phyloP scores from a whole-genome alignment of 2,113 vertebrate genomes.

The Lates calcarifer region DNA sequence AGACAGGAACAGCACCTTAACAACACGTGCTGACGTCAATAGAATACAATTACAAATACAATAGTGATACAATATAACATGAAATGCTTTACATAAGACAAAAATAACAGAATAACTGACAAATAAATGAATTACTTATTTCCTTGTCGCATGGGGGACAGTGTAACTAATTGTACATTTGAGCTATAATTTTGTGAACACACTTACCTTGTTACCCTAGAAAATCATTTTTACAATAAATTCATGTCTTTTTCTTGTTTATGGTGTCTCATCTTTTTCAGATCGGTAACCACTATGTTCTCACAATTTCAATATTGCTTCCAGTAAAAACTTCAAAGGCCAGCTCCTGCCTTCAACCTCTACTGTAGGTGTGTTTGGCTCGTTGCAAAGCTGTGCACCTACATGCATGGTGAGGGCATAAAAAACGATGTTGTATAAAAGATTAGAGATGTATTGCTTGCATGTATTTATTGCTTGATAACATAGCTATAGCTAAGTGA shows the following conservation, averaged over 20 bases:
- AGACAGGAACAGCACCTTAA: slow-evolving; percentile 1
- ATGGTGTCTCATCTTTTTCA: not conserved
- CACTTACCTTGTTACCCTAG: not conserved
- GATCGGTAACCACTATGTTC: not conserved
- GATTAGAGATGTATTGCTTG: not conserved
- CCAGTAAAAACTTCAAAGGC: not conserved
- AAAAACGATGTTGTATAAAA: not conserved
- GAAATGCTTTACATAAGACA: not conserved
- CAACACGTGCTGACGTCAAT: not conserved
- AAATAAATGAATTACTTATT: too few relatives aligned
- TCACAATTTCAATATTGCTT: not conserved
- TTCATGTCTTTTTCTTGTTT: not conserved
- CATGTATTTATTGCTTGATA: too few relatives aligned
- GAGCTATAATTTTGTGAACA: not conserved
- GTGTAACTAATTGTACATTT: too few relatives aligned
- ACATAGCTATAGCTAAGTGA: too few relatives aligned
- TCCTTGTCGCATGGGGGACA: too few relatives aligned
- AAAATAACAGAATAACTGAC: not conserved
- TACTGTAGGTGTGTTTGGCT: not conserved
- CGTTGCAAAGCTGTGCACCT: too few relatives aligned
- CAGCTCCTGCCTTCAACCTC: not conserved
- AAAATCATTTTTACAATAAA: too few relatives aligned
- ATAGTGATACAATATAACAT: too few relatives aligned
- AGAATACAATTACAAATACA: not conserved
- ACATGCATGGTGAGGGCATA: too few relatives aligned